Evolutionary conservation across 1,140 invertebrate species (phyloP).

Genomic region (Augochlora pura): DNA sequence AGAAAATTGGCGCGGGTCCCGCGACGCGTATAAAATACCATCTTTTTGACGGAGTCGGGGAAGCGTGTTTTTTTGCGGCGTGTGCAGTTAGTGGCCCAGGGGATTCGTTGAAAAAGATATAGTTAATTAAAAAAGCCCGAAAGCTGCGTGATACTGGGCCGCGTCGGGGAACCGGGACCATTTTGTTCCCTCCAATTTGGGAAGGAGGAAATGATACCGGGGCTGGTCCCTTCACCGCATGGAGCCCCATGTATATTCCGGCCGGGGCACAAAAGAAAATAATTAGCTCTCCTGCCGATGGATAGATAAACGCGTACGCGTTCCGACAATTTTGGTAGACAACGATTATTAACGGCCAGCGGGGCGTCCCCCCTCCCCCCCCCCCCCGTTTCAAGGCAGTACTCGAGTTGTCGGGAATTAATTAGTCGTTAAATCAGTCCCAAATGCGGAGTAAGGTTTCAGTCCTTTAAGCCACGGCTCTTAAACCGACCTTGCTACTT

Average conservation of each 20-base stretch:
- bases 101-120: slow-evolving; percentile 16
- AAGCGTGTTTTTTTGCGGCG: too few relatives aligned
- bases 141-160: background rate
- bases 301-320: slow-evolving; percentile 49
- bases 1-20: too few relatives aligned
- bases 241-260: slow-evolving; percentile 63
- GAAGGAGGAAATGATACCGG: slow-evolving; percentile 58
- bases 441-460: slow-evolving; percentile 24
- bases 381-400: slow-evolving; percentile 13
- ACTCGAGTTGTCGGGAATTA: slow-evolving; percentile 33
- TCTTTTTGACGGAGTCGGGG: too few relatives aligned
- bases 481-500: too few relatives aligned
- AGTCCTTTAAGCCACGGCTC: background rate
- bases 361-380: too few relatives aligned
- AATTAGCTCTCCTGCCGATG: slow-evolving; percentile 70
- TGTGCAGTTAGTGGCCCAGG: too few relatives aligned
- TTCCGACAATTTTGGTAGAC: slow-evolving; percentile 59
- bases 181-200: slow-evolving; percentile 65
- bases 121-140: slow-evolving; percentile 33
- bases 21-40: too few relatives aligned
- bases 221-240: slow-evolving; percentile 64
- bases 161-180: slow-evolving; percentile 31
- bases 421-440: slow-evolving; percentile 54
- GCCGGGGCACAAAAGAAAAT: slow-evolving; percentile 70
- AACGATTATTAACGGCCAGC: slow-evolving; percentile 63